phyloP scores from a whole-genome alignment of 2,113 vertebrate genomes.

The Puffinus mauretanicus region DNA sequence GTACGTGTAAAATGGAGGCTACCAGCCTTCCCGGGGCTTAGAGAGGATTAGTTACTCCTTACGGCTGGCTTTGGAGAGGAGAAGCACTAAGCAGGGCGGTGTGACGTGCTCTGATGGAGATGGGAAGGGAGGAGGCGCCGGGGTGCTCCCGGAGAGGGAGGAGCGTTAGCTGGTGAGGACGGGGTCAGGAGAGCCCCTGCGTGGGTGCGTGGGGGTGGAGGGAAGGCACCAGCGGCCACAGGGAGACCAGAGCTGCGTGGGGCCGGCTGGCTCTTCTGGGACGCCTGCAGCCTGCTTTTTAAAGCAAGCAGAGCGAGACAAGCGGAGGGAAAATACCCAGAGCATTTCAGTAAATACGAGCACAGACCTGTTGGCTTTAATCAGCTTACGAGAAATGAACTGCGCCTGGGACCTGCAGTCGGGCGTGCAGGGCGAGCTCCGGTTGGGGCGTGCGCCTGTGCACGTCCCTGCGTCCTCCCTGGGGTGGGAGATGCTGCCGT shows the following conservation, averaged over 20 bases:
- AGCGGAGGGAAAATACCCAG: background rate
- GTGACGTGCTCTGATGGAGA: background rate
- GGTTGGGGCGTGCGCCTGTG: background rate
- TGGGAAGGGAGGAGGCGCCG: background rate
- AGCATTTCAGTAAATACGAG: background rate
- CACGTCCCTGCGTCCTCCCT: background rate
- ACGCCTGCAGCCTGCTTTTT: background rate
- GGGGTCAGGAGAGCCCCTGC: conserved; percentile 16
- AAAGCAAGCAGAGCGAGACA: background rate
- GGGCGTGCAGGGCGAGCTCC: background rate
- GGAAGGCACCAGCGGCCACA: background rate
- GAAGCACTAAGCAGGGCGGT: background rate
- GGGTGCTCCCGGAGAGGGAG: background rate
- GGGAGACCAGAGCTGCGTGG: background rate
- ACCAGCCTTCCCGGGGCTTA: background rate
- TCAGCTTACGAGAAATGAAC: background rate
- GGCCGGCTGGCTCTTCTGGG: background rate
- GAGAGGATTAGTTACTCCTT: conserved; percentile 21
- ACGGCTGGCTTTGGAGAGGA: background rate
- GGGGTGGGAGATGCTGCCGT: background rate
- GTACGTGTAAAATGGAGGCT: background rate
- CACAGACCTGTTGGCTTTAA: conserved; percentile 26
- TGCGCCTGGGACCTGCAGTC: background rate
- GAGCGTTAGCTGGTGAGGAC: background rate
- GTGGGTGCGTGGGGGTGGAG: background rate